Base-by-base conservation (phyloP, 2,797 vertebrate species). In the Enteromius unitaeniatus region DNA sequence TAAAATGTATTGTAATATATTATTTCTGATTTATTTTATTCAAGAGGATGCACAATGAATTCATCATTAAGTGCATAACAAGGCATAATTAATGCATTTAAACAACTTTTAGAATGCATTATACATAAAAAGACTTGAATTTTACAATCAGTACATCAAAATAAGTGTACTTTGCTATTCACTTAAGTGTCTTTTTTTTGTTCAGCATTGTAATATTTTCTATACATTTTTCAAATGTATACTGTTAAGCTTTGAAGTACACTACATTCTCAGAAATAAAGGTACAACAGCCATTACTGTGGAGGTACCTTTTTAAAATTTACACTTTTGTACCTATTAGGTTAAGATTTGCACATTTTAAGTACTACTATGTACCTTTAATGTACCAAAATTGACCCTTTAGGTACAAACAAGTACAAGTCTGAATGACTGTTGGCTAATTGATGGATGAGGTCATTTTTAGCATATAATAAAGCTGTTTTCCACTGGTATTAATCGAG, bases 401-500 rank as follows among this genome's bases (percentile, higher is more conserved):
- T 40, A 40, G 40, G 40, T 40, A 40, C 40, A 40, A 40, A 40
- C 40, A 40, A 9, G 40, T 40, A 40, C 40, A 26, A 60, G 49
- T 37, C 49, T 26, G 15, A 6, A 62, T 45, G 75, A 62, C 55
- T 47, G 26, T 73, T 64, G 17, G 4, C 14, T 11, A 11, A 14
- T 45, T 21, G 3, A 47, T 45, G 37, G 7, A 26, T 64, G 55
- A 74, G 19, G 14, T 51, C 28, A 60, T 19, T 17, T 14, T 72
- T 23, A 58, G 21, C 19, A 34, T 37, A 19, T 1, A 42, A 49
- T 64, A 31, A 31, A 17, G 60, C 8, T 82, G 58, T 82, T 75
- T 53, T 65, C n/a, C 19, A 28, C 15, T 67, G 9, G 72, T 75
- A n/a, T 67, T 82, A 6, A 79, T 34, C 49, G 77, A 49, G 42